Base-by-base conservation (phyloP, 1,140 invertebrate species). In the Drosophila burlai region DNA sequence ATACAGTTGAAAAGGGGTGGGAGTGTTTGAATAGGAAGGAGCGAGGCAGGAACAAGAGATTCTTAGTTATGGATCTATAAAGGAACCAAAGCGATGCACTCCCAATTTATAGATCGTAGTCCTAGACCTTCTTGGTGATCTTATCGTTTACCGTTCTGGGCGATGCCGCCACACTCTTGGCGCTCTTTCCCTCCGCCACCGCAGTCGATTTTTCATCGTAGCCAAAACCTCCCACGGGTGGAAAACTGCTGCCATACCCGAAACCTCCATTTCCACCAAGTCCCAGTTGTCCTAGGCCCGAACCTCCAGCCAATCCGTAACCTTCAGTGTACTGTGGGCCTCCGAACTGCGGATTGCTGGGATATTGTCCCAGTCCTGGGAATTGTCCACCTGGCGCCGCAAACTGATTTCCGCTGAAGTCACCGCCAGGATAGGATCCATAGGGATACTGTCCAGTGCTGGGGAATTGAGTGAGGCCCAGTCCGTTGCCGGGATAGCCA, bases 241-340 rank as follows among this genome's bases (percentile, higher is more conserved):
- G 64, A 11, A 64, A 65, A 31, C 26, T 47, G 4, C 42, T n/a
- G 3, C 55, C 74, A 31, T 60, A 86, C 24, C 52, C 83, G 18
- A n/a, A 11, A 4, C 65, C 80, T 29, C 43, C 69, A 7, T 60
- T 76, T 1, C 77, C 79, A 26, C 77, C 79, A 18, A 80, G 40
- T 3, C 84, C 84, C 21, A 72, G 50, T 31, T 89, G 85, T 9
- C 81, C 87, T 2, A 83, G 15, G 0, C 71, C 66, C 6, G 61
- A n/a, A 4, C 71, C 69, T n/a, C 67, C 69, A 0, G 77, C 75
- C 11, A 92, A 65, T 2, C 91, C 91, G 49, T 92, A 92, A 11
- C 91, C 91, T 46, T 92, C 91, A 2, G 91, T 89, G 49, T 81
- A 92, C 55, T 91, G 91, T 4, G 89, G 76, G 29, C 85, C 85